A percentile compares a stretch with the other conserved stretches of the same genome.
Evolutionary conservation across 2,797 vertebrate genomes (phyloP).

Genomic region (Florisuga fusca): DNA sequence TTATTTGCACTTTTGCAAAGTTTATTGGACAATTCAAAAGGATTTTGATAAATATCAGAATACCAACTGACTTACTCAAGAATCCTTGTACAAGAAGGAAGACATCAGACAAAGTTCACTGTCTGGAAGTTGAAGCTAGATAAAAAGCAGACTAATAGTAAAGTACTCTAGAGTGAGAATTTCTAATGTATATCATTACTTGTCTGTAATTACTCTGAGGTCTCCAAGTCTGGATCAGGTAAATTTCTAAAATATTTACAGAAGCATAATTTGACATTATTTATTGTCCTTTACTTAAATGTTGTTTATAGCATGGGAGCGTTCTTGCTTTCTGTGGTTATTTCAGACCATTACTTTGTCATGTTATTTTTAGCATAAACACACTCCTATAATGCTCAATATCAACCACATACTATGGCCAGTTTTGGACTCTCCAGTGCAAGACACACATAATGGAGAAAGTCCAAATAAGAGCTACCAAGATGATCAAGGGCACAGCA

Average conservation of each 20-base stretch:
- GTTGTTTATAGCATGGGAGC: background rate
- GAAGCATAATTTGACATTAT: background rate
- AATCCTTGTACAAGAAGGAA: background rate
- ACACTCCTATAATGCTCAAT: background rate
- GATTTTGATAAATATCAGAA: background rate
- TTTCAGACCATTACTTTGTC: background rate
- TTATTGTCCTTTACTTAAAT: background rate
- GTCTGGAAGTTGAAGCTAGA: background rate
- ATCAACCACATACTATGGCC: fast-evolving
- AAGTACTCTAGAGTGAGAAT: background rate
- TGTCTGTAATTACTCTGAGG: background rate
- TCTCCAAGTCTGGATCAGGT: background rate
- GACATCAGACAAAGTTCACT: background rate
- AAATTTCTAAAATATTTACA: background rate
- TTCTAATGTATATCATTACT: background rate
- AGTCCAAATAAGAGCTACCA: background rate
- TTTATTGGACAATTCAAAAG: background rate
- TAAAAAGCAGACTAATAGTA: background rate
- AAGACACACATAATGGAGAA: background rate
- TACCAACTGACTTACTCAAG: fast-evolving
- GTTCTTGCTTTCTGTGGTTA: background rate
- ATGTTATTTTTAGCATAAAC: background rate
- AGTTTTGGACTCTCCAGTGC: background rate
- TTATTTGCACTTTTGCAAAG: background rate
- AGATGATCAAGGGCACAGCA: background rate